Percentiles rank a stretch among this genome's conserved stretches.
Evolutionary conservation across 1,140 invertebrate species (phyloP).

Genomic region (Drosophila mojavensis): DNA sequence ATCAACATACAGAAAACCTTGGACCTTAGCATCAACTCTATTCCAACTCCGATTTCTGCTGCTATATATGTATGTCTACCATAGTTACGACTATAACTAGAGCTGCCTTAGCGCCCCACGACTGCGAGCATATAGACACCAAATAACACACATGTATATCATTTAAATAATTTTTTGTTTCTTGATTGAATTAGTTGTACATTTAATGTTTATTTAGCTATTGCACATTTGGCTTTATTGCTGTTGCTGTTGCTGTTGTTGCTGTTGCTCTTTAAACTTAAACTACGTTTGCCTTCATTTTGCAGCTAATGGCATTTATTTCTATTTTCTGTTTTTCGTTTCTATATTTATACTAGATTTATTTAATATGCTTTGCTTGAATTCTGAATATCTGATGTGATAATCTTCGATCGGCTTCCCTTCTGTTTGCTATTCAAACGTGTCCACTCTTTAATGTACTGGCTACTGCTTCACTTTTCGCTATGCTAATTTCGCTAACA

Average conservation of each 20-base stretch:
- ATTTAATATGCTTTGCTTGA: conserved; percentile 5
- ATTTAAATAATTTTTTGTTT: conserved; percentile 39
- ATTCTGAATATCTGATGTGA: conserved; percentile 27
- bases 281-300: conserved; percentile 23
- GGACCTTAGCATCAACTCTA: conserved; percentile 48
- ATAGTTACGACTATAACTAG: background rate
- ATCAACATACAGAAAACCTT: conserved; percentile 6
- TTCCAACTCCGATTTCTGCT: conserved; percentile 36
- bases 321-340: conserved; percentile 6
- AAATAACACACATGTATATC: conserved; percentile 66
- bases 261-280: conserved; percentile 37
- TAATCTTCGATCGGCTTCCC: conserved; percentile 3
- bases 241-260: conserved; percentile 40
- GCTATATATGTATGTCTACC: no score
- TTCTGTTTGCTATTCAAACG: background rate
- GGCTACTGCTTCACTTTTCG: background rate
- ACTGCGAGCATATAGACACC: conserved; percentile 73
- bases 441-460: background rate
- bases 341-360: conserved; percentile 7
- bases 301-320: background rate
- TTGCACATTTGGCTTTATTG: conserved; percentile 50
- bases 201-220: conserved; percentile 54
- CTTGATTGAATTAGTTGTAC: conserved; percentile 60
- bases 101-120: background rate
- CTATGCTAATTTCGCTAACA: conserved; percentile 7